A percentile compares a stretch with the other conserved stretches of the same genome.
These are phyloP conservation scores for Circaetus gallicus DNA, from an alignment of 2,113 vertebrate species.

Conservation along the genomic window DNA sequence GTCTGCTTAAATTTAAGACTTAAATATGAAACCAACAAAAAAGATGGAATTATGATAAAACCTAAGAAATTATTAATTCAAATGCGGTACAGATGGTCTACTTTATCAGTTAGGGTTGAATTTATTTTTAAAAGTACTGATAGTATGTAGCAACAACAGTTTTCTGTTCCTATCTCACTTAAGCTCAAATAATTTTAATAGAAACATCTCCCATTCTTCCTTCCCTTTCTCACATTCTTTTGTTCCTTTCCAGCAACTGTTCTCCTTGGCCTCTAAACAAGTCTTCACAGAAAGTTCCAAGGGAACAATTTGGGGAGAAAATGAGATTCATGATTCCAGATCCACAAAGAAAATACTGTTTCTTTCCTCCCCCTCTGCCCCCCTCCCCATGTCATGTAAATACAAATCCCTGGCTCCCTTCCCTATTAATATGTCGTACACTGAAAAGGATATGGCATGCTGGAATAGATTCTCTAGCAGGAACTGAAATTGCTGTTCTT, in stretches of 20 bases:
- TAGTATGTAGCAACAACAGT: background rate
- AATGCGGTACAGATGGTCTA: background rate
- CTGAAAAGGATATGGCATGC: background rate
- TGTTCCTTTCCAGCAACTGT: background rate
- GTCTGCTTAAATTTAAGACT: background rate
- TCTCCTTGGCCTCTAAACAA: background rate
- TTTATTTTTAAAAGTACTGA: background rate
- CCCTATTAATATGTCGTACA: background rate
- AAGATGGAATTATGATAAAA: background rate
- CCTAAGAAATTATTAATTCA: background rate
- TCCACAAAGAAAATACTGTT: background rate
- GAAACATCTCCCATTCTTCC: background rate
- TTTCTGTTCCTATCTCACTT: background rate
- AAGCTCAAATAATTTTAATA: background rate
- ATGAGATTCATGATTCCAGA: background rate
- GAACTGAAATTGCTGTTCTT: background rate
- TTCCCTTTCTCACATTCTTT: background rate
- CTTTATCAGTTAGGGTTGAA: background rate
- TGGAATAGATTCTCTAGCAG: background rate
- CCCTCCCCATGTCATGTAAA: background rate
- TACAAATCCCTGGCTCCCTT: background rate
- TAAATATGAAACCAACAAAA: background rate
- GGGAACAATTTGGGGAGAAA: background rate
- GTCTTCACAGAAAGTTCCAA: background rate
- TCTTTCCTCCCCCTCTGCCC: no score